phyloP scores from a whole-genome alignment of 2,113 vertebrate species.

The Rhinolophus ferrumequinum region DNA sequence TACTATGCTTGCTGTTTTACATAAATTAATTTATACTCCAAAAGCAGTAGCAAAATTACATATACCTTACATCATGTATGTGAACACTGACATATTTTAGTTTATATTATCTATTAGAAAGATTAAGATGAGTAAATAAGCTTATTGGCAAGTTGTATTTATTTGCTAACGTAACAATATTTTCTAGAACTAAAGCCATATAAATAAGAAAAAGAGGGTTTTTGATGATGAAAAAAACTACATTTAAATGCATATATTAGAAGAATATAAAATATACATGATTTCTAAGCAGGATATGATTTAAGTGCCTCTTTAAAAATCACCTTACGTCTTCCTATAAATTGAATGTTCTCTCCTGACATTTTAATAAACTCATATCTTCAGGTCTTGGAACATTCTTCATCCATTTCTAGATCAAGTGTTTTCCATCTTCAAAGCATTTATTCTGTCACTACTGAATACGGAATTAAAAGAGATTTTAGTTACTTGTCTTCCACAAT shows the following conservation, averaged over 20 bases:
- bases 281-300: not conserved
- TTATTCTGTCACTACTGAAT: constrained; percentile 20
- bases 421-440: constrained; percentile 29
- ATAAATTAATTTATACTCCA: not conserved
- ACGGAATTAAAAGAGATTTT: not conserved
- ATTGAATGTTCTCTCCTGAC: not conserved
- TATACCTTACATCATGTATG: not conserved
- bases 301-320: constrained; percentile 35
- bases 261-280: not conserved
- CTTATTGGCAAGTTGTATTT: not conserved
- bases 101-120: not conserved
- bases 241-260: not conserved
- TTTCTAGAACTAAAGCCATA: constrained; percentile 1
- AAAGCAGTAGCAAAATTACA: not conserved
- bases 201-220: not conserved
- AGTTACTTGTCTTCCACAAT: constrained; percentile 4
- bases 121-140: not conserved
- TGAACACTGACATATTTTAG: not conserved
- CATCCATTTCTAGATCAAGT: not conserved
- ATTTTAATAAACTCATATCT: not conserved
- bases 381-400: not conserved
- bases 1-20: not conserved
- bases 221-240: not conserved
- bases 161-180: not conserved
- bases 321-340: not conserved